Evolutionary conservation across 2,888 invertebrate species (phyloP), one percentile per base, ranked within the genome.

Genomic region (Seira ritae): DNA sequence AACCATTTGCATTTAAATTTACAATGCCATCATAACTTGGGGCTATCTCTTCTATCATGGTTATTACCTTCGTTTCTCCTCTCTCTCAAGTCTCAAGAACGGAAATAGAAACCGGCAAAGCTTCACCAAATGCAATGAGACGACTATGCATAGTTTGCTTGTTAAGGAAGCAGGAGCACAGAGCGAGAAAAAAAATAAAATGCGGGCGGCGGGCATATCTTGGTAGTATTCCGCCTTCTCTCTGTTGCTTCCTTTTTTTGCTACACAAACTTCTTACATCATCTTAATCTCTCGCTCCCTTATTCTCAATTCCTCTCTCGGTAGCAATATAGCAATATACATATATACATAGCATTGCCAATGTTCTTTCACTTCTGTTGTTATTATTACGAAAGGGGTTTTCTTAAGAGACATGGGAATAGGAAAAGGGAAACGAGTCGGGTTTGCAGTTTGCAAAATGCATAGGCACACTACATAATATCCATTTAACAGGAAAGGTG

Each of bases 1-100:
- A 37, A 87, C 87, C 86, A 87, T 87, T 87, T 86, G 80, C 84
- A 87, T 87, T 86, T 77, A 87, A 86, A 87, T 87, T 84, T 86
- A 86, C 80, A 85, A 68, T 70, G 70, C 79, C 78, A 79, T 84
- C 85, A 87, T 87, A 87, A 87, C 87, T 87, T 67, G 80, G 74
- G 83, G 81, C 84, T 84, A 80, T 80, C 74, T 80, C 75, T 80
- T 80, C 80, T 80, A 80, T 75, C 81, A 81, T 81, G 71, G 81
- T 75, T 80, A 80, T 80, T 80, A 80, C 80, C n/a, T 1, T 12
- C 71, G 24, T 37, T 42, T 67, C 67, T 15, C 46, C 22, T 50
- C 23, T 6, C 66, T 66, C 67, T 66, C 67, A 31, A n/a, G 55
- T 55, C 76, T 81, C 23, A 42, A 75, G 20, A 81, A 71, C 81